Evolutionary conservation across 2,797 vertebrate species (phyloP).

Genomic region (Danionella dracula): DNA sequence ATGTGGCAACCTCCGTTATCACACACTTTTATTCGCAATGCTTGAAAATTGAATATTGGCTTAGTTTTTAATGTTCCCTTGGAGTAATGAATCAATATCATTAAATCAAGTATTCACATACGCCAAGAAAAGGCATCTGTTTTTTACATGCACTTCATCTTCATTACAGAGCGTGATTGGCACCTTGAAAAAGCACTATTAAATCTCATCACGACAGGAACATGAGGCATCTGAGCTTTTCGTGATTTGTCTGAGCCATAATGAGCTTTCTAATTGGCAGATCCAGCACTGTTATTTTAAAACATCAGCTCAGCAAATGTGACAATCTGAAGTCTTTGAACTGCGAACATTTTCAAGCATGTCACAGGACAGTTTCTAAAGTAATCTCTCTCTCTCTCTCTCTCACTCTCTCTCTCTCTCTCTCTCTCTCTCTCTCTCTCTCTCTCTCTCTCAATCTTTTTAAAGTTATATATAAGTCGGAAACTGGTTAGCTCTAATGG

Average conservation of each 20-base stretch:
- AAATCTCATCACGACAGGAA: background rate
- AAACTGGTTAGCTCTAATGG: too few relatives aligned
- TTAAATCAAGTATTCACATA: conserved; percentile 16
- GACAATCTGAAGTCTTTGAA: background rate
- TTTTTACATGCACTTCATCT: conserved; percentile 5
- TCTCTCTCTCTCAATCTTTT: background rate
- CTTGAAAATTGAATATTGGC: conserved; percentile 19
- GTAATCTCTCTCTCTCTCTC: background rate
- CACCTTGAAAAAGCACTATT: background rate
- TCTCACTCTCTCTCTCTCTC: background rate
- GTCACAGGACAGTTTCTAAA: background rate
- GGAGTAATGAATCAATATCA: background rate
- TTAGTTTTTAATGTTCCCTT: conserved; percentile 15
- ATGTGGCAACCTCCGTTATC: conserved; percentile 2
- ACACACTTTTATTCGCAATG: conserved; percentile 3
- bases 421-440: too few relatives aligned
- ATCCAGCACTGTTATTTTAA: background rate
- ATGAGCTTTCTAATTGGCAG: background rate
- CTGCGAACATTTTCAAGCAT: background rate
- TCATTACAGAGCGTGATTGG: conserved; percentile 18
- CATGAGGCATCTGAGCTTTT: background rate
- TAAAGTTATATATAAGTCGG: too few relatives aligned
- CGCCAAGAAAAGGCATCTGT: background rate
- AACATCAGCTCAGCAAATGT: conserved; percentile 1
- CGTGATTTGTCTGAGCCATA: background rate